These are phyloP conservation scores for Chromobotia macracanthus DNA, from an alignment of 2,797 vertebrate genomes.

Conservation along the genomic window DNA sequence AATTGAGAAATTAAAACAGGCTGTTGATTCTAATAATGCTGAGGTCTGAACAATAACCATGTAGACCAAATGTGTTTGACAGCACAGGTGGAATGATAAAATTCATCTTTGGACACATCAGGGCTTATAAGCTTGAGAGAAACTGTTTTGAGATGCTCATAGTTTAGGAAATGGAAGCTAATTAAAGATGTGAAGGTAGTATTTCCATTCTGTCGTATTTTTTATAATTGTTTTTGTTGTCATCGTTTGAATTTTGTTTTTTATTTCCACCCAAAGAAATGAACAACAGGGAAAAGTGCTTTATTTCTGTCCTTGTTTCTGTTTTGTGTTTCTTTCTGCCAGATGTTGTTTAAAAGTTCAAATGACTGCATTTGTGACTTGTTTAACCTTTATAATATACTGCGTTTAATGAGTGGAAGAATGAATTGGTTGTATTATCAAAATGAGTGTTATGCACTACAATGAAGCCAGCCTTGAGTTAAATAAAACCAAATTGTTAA, in stretches of 20 bases:
- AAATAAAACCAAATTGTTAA: too few species aligned
- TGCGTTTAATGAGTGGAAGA: too few species aligned
- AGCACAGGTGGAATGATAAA: constrained; percentile 54
- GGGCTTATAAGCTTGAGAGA: constrained; percentile 40
- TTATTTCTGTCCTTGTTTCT: too few species aligned
- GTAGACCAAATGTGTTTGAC: constrained; percentile 48
- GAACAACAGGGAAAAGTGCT: not conserved
- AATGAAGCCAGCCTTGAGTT: too few species aligned
- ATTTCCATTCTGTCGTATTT: not conserved
- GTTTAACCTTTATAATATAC: too few species aligned
- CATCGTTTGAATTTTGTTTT: constrained; percentile 51
- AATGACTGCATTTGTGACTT: too few species aligned
- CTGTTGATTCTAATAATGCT: constrained; percentile 53
- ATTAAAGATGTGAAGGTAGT: constrained; percentile 14
- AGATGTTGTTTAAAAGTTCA: too few species aligned
- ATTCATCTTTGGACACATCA: constrained; percentile 25
- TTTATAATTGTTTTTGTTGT: not conserved
- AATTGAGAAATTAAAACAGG: constrained; percentile 59
- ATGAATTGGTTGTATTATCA: too few species aligned
- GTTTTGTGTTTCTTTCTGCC: too few species aligned
- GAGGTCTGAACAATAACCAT: constrained; percentile 37
- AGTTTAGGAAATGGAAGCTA: constrained; percentile 41
- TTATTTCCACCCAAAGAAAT: constrained; percentile 31
- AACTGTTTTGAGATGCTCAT: constrained; percentile 42
- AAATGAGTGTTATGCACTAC: too few species aligned